phyloP scores from a whole-genome alignment of 1,140 invertebrate species.

The Drosophila nasuta region DNA sequence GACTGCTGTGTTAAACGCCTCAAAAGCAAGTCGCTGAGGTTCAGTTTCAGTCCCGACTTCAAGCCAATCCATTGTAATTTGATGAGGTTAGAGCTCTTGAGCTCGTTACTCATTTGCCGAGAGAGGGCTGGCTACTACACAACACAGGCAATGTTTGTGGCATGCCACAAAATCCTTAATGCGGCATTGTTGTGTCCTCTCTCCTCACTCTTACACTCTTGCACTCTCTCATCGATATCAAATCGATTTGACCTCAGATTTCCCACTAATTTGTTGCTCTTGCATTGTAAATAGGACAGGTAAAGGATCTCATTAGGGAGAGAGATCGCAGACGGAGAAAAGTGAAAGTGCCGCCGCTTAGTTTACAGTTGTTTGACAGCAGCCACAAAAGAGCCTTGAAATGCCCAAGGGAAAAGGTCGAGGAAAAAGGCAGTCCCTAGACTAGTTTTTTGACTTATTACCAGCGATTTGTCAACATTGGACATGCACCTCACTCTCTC shows the following conservation, averaged over 20 bases:
- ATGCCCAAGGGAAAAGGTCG: background rate
- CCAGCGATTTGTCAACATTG: constrained; percentile 77
- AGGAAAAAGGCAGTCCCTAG: background rate
- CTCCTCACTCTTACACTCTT: constrained; percentile 24
- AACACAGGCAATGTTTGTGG: background rate
- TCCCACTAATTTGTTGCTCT: constrained; percentile 66
- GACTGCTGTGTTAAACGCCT: constrained; percentile 53
- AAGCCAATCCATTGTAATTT: constrained; percentile 40
- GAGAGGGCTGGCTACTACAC: constrained; percentile 20
- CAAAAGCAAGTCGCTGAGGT: background rate
- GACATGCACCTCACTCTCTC: constrained; percentile 50
- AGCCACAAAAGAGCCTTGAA: constrained; percentile 3
- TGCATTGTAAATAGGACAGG: constrained; percentile 42
- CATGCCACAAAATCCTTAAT: constrained; percentile 21
- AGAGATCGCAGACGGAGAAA: constrained; percentile 25
- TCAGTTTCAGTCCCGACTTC: background rate
- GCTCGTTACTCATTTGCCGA: constrained; percentile 66
- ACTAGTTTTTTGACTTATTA: constrained; percentile 73
- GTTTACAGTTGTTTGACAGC: constrained; percentile 47
- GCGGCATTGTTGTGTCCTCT: constrained; percentile 30
- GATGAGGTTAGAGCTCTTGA: constrained; percentile 47
- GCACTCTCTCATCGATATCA: constrained; percentile 58
- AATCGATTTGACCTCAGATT: constrained; percentile 72
- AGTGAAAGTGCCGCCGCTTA: constrained; percentile 72
- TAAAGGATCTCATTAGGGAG: constrained; percentile 56